Percentiles rank a stretch among this genome's conserved stretches.
Evolutionary conservation across 2,797 vertebrate species (phyloP).

Genomic region (Sebastes taczanowskii): DNA sequence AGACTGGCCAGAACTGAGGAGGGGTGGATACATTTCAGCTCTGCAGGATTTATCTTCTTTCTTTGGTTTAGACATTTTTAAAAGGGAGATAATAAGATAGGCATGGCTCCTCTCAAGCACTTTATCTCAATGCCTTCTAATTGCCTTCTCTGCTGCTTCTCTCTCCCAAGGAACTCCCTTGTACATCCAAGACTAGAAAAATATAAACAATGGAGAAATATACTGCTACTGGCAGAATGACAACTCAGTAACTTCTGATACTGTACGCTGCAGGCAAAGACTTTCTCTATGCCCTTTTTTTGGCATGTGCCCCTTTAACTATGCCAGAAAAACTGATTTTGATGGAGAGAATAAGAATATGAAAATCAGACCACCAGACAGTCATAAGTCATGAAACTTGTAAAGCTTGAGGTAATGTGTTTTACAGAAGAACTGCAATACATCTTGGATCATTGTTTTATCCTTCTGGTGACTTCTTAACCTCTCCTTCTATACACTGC

Average conservation of each 20-base stretch:
- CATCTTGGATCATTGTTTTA: constrained; percentile 8
- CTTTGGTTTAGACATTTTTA: constrained; percentile 25
- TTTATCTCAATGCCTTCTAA: constrained; percentile 37
- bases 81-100: constrained; percentile 39
- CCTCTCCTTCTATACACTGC: background rate
- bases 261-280: background rate
- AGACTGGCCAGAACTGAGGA: constrained; percentile 22
- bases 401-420: constrained; percentile 25
- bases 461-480: background rate
- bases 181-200: constrained; percentile 32
- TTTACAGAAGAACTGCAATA: constrained; percentile 15
- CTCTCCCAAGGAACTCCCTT: constrained; percentile 3
- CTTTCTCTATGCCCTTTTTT: constrained; percentile 25
- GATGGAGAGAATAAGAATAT: constrained; percentile 42
- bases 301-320: constrained; percentile 23
- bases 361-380: constrained; percentile 38
- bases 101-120: constrained; percentile 33
- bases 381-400: constrained; percentile 36
- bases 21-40: constrained; percentile 26
- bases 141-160: constrained; percentile 16
- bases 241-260: constrained; percentile 36
- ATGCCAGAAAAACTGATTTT: constrained; percentile 43
- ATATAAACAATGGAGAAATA: constrained; percentile 40
- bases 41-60: constrained; percentile 34
- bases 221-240: constrained; percentile 33